These are phyloP conservation scores for Synanthedon myopaeformis DNA, from an alignment of 2,888 invertebrate genomes.

Conservation along the genomic window DNA sequence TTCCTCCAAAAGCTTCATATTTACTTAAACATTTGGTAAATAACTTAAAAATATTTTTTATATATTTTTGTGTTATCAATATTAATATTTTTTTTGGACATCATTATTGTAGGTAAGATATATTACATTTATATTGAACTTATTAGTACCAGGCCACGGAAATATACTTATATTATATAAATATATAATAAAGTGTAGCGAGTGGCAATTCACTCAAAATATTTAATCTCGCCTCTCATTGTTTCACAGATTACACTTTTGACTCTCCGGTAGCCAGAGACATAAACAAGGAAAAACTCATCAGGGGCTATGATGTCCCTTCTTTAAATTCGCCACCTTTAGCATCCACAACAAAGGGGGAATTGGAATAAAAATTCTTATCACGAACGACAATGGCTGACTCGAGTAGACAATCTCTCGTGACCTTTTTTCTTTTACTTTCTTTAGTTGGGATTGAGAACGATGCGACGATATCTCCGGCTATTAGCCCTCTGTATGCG, in stretches of 20 bases:
- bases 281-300: constrained; percentile 27
- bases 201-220: not conserved
- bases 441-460: constrained; percentile 1
- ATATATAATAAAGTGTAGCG: no score
- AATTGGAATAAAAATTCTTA: constrained; percentile 31
- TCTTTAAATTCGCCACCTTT: constrained; percentile 30
- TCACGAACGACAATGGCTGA: constrained; percentile 21
- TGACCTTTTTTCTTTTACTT: constrained; percentile 4
- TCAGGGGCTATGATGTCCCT: constrained; percentile 27
- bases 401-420: constrained; percentile 13
- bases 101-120: no score
- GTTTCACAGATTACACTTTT: constrained; percentile 39
- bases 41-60: no score
- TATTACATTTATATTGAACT: no score
- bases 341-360: constrained; percentile 21
- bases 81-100: no score
- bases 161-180: no score
- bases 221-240: constrained; percentile 14
- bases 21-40: no score
- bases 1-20: no score
- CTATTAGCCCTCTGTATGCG: constrained; percentile 5
- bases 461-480: constrained; percentile 3
- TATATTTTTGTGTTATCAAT: no score
- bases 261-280: constrained; percentile 15
- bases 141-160: no score